Evolutionary conservation across 2,797 vertebrate genomes (phyloP), one percentile per base, ranked within the genome.

Genomic region (Pitangus sulphuratus): DNA sequence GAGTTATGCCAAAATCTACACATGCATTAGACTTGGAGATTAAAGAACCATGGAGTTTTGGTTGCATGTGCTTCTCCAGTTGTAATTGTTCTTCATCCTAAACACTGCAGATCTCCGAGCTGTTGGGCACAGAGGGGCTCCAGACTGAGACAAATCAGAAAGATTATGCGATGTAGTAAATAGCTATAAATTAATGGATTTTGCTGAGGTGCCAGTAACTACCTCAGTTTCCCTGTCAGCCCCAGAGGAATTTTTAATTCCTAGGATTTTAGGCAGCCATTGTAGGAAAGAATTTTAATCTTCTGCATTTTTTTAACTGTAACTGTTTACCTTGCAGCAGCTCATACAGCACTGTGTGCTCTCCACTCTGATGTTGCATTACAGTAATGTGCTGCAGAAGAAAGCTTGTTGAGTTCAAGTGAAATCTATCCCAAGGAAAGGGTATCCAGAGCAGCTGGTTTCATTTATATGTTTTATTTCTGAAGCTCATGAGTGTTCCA

Each of bases 401-500:
- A 92, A 95, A 95, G 87, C 80, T 97, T 90, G 94, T 96, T 94
- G 93, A 89, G 47, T 97, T 96, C 96, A 91, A 98, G 93, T 97
- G 97, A 98, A 98, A 98, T 97, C 93, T 91, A 98, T 97, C 95
- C 97, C 94, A 93, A 94, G 90, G 92, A 97, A 95, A 95, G 90
- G 94, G 87, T 97, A 96, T 96, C 94, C 96, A 81, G 60, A 97
- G 97, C 98, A 98, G 98, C 98, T 98, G 98, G 97, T 98, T 98
- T 97, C 97, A 89, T 97, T 98, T 98, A 98, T 97, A 96, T 96
- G 62, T 95, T 98, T 97, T 97, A 97, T 98, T 98, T 97, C 98
- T 98, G 97, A 97, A 97, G 96, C 96, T 98, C 95, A 88, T 97
- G 96, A 97, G 94, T 87, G 75, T 98, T 98, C 98, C 97, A 96